Evolutionary conservation across 53 echinoderm and acorn worm genomes (phyloP), one percentile per base, ranked within the genome.

Genomic region (Zoroaster sp.): DNA sequence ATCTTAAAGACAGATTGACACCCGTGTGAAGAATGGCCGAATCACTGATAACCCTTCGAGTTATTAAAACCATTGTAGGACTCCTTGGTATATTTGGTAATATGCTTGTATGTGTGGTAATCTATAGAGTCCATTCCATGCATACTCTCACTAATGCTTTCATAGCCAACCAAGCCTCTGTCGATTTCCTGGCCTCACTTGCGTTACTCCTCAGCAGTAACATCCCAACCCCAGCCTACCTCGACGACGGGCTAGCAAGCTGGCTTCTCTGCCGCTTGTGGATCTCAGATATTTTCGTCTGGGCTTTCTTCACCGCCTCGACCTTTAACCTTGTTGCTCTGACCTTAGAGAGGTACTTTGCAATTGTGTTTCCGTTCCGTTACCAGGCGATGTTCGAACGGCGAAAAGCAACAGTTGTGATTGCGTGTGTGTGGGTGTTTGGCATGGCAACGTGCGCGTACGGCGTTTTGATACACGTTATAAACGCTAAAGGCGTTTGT

Each of bases 291-390:
- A 92, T 96, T 78, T 87, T 90, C 49, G 73, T 96, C 4, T 96
- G 94, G 81, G 71, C 87, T 2, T 83, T 89, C n/a, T 93, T 96
- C 34, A 88, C 87, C 13, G 90, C 91, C 21, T 96, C 96, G 3
- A 96, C 94, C 7, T 94, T 90, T 72, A 96, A 96, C 73, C 66
- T 96, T 54, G 88, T 91, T 4, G 89, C 75, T 10, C 80, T 96
- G 90, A 92, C 96, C 13, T 69, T 94, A 1, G 96, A 96, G 63
- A 83, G 96, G 31, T 96, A 94, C 76, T 73, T 90, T 45, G 96
- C 96, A 20, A 92, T 96, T 9, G 90, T 96, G 20, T 80, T 90
- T 45, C 96, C 96, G 39, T 92, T 96, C 68, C 88, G 85, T 40
- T 96, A 96, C 71, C 87, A 88, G 1, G 35, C 79, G 0, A 66